Percentiles rank a stretch among this genome's conserved stretches.
Evolutionary conservation across 2,113 vertebrate genomes (phyloP).

Genomic region (Gnathonemus echidnorhynchus): DNA sequence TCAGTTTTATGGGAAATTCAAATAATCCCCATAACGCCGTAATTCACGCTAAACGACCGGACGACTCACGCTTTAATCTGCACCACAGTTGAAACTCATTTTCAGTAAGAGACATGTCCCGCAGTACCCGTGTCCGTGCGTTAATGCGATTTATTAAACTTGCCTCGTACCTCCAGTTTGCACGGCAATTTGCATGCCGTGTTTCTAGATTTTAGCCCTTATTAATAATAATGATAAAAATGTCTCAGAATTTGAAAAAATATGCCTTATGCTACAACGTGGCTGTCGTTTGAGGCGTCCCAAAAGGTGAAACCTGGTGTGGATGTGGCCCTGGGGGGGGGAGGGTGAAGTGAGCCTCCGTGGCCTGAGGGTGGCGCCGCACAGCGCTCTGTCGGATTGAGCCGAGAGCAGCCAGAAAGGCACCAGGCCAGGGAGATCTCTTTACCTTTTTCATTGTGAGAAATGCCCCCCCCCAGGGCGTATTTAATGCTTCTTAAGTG

Average conservation of each 20-base stretch:
- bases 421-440: background rate
- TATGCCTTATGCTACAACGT: background rate
- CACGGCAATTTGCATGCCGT: background rate
- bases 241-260: background rate
- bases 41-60: background rate
- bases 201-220: background rate
- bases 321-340: background rate
- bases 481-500: slow-evolving; percentile 4
- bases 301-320: background rate
- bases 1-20: background rate
- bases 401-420: background rate
- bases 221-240: background rate
- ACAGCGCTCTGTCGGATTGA: too few relatives aligned
- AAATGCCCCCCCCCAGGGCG: background rate
- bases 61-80: background rate
- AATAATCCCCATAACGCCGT: background rate
- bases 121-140: background rate
- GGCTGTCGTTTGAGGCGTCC: background rate
- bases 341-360: background rate
- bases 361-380: background rate
- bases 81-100: background rate
- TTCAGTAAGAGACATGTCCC: background rate
- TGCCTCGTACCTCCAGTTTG: background rate
- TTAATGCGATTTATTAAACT: background rate
- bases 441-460: background rate